Base-by-base conservation (phyloP, 2,113 vertebrate genomes). In the Forbesichthys papilliferus region DNA sequence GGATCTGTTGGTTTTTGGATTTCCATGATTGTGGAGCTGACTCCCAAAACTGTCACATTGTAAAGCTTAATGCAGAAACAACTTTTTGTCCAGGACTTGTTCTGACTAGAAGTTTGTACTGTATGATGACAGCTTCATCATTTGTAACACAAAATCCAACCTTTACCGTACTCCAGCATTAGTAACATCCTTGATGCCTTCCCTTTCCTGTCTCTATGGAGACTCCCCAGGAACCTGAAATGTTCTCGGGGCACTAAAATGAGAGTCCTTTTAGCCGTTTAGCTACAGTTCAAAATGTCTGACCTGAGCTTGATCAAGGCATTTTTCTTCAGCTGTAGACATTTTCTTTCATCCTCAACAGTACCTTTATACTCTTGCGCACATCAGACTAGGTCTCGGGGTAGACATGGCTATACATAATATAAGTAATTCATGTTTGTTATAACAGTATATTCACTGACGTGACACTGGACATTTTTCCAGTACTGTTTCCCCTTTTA, bases 221-320 rank as follows among this genome's bases (percentile, higher is more conserved):
- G 83, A 67, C 84, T 84, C 82, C 68, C 87, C 86, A 87, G 76
- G 53, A 67, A 42, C 36, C 77, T 79, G 69, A 48, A 73, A 80
- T 0, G 8, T 58, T 80, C 70, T 64, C 75, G 11, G 51, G 80
- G 79, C 81, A 27, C 66, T 0, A 57, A 63, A 20, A 33, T 66
- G 4, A 47, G 61, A 46, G 69, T 71, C 74, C 58, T 73, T 74
- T 67, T 55, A 52, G 51, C 57, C 64, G 58, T 76, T 72, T 61
- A 66, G 64, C 76, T 53, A 14, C 27, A 61, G 61, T 65, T 84
- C 51, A 70, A 16, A 56, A 73, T 68, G 61, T 78, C 65, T 53
- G 46, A 82, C 64, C 56, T 52, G 60, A 60, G 63, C 66, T 66
- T 74, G 68, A 80, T 83, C 64, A 77, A 85, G 77, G 79, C 68